phyloP scores from a whole-genome alignment of 2,888 invertebrate species.

The Tupiocoris notatus region DNA sequence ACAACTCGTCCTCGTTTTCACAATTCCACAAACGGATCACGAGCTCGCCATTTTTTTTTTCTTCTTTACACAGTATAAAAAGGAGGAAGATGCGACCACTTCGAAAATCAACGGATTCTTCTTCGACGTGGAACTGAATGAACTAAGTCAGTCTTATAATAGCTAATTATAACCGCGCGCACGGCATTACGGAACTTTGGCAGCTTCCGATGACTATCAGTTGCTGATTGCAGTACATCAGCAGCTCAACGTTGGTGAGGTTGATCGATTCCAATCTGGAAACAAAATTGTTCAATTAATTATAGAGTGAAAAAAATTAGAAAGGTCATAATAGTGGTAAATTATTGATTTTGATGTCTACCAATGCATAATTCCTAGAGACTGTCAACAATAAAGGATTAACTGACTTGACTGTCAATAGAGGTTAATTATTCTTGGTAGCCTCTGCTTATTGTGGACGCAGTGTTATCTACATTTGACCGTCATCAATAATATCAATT shows the following conservation, averaged over 20 bases:
- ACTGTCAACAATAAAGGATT: too few relatives aligned
- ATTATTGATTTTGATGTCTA: too few relatives aligned
- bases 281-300: too few relatives aligned
- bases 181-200: neutral
- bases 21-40: neutral
- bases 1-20: constrained; percentile 10
- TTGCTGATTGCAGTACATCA: neutral
- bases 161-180: neutral
- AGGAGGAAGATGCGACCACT: neutral
- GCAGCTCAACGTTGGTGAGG: constrained; percentile 10
- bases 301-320: too few relatives aligned
- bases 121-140: constrained; percentile 3
- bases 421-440: too few relatives aligned
- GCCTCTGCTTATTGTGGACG: too few relatives aligned
- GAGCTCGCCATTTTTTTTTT: neutral
- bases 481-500: too few relatives aligned
- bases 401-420: too few relatives aligned
- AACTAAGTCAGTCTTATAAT: constrained; percentile 35
- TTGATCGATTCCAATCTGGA: constrained; percentile 19
- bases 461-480: too few relatives aligned
- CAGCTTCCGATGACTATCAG: neutral
- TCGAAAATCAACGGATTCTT: neutral
- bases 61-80: neutral
- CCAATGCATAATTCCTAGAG: too few relatives aligned
- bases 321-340: too few relatives aligned